Conservation (phyloP, 2,888 invertebrate species). For the Coleophora deauratella region DNA sequence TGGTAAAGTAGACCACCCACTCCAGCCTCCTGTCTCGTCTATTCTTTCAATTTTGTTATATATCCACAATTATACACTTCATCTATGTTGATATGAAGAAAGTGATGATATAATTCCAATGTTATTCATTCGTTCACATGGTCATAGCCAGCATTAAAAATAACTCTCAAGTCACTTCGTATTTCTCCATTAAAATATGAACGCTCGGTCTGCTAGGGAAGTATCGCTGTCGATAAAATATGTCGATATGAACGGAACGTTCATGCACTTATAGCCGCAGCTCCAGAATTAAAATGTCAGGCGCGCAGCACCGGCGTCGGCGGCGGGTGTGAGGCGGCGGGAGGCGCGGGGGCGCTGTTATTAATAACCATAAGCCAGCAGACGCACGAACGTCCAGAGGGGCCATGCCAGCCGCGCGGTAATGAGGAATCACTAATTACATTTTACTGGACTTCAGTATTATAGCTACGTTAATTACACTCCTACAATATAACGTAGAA, state of each 20-base stretch:
- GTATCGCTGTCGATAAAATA: slow-evolving; percentile 51
- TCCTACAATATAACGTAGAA: not conserved
- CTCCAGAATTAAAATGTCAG: slow-evolving; percentile 73
- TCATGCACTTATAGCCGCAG: slow-evolving; percentile 51
- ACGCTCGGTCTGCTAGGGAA: slow-evolving; percentile 29
- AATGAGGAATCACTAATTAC: slow-evolving; percentile 75
- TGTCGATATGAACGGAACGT: slow-evolving; percentile 52
- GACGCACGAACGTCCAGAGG: slow-evolving; percentile 75
- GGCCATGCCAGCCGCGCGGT: slow-evolving; percentile 61
- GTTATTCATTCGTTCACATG: too few relatives aligned
- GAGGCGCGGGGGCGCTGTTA: slow-evolving; percentile 50
- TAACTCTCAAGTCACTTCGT: too few relatives aligned
- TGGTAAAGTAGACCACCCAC: too few relatives aligned
- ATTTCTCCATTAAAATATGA: too few relatives aligned
- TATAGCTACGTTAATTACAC: slow-evolving; percentile 41
- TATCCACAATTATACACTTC: too few relatives aligned
- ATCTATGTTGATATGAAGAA: too few relatives aligned
- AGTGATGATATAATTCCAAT: too few relatives aligned
- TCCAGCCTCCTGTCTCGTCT: too few relatives aligned
- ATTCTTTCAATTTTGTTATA: too few relatives aligned
- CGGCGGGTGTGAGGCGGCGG: slow-evolving; percentile 46
- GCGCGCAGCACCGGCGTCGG: slow-evolving; percentile 62
- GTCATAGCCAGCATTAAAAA: too few relatives aligned
- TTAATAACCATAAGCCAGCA: slow-evolving; percentile 75
- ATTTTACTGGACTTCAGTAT: slow-evolving; percentile 69